Evolutionary conservation across 2,113 vertebrate genomes (phyloP).

Genomic region (Channa argus): DNA sequence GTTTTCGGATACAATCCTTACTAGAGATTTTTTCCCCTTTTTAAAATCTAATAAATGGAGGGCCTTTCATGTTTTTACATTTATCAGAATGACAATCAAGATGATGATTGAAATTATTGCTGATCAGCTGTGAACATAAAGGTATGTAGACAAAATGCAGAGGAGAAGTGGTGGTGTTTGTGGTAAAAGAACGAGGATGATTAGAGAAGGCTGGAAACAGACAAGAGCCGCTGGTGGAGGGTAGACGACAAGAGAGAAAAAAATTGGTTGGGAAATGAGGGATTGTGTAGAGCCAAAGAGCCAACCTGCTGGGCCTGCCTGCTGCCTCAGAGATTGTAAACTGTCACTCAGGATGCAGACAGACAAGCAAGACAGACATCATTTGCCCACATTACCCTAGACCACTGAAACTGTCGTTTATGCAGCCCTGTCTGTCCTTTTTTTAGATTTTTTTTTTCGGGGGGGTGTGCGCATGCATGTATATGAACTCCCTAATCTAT

Average conservation of each 20-base stretch:
- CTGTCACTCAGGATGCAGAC: constrained; percentile 81
- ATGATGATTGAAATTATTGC: constrained; percentile 6
- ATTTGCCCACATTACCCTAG: constrained; percentile 73
- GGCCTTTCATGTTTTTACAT: not conserved
- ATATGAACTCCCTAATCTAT: constrained; percentile 60
- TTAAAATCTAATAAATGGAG: not conserved
- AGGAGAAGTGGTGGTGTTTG: constrained; percentile 13
- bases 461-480: constrained; percentile 51
- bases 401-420: constrained; percentile 51
- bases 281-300: constrained; percentile 64
- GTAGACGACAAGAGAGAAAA: not conserved
- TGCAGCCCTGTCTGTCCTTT: constrained; percentile 12
- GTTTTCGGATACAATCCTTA: not conserved
- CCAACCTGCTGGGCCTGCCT: constrained; percentile 72
- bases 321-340: constrained; percentile 79
- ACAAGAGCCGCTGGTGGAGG: constrained; percentile 55
- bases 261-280: constrained; percentile 62
- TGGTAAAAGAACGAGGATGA: constrained; percentile 24
- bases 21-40: constrained; percentile 9
- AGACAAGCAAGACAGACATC: constrained; percentile 75
- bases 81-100: not conserved
- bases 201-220: constrained; percentile 55
- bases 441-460: constrained; percentile 15
- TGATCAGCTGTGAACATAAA: not conserved
- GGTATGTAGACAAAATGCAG: constrained; percentile 15